Percentiles rank a stretch among this genome's conserved stretches.
Conservation (phyloP, 64 coral and sea anemone species). For the Stylophora pistillata region DNA sequence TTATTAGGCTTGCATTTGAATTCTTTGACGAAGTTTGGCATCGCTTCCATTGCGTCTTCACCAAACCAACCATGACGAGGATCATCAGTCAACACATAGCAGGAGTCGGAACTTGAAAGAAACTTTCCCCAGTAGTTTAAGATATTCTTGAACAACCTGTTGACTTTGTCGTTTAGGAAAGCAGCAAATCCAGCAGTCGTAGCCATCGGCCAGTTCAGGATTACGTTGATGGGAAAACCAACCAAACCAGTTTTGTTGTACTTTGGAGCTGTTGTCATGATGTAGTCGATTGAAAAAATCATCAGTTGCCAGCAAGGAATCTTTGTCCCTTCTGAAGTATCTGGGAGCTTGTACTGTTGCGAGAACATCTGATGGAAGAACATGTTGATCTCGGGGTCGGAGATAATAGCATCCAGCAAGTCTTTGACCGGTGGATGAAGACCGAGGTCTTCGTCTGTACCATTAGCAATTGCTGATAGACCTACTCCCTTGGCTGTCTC, state of each 20-base stretch:
- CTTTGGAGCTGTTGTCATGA: constrained; percentile 78
- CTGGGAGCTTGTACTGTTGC: background rate
- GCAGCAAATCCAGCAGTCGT: constrained; percentile 84
- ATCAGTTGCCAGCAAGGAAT: constrained; percentile 68
- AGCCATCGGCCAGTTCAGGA: constrained; percentile 79
- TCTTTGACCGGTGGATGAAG: too few species aligned
- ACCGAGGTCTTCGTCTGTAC: background rate
- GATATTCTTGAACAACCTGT: constrained; percentile 61
- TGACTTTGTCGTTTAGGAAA: constrained; percentile 81
- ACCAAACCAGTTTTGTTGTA: constrained; percentile 74
- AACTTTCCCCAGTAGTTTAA: constrained; percentile 72
- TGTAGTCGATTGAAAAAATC: constrained; percentile 51
- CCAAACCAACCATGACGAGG: constrained; percentile 75
- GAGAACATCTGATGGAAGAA: too few species aligned
- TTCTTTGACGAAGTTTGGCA: constrained; percentile 73
- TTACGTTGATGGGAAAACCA: constrained; percentile 67
- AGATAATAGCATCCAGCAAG: too few species aligned
- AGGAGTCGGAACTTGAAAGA: constrained; percentile 34
- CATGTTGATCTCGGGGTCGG: too few species aligned
- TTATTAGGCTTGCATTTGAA: constrained; percentile 56
- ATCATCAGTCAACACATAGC: constrained; percentile 44
- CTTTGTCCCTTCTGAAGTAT: constrained; percentile 34
- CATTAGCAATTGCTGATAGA: background rate
- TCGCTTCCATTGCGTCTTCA: constrained; percentile 65
- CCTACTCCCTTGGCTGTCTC: constrained; percentile 13